A percentile compares a stretch with the other conserved stretches of the same genome.
phyloP scores from a whole-genome alignment of 2,888 invertebrate genomes.

The Rapana venosa region DNA sequence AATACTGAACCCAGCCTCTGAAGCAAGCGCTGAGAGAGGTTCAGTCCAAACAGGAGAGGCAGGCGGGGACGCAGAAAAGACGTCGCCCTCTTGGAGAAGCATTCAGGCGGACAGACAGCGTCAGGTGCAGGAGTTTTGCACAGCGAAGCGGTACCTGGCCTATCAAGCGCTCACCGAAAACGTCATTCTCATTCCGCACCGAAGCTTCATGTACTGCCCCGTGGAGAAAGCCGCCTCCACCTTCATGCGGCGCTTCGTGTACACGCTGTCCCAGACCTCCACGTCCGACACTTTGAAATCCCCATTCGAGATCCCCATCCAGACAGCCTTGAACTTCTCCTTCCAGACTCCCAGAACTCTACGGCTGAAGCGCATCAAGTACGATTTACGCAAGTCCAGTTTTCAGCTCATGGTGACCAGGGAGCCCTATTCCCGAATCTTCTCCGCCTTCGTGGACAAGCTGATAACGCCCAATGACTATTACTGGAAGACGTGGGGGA shows the following conservation, averaged over 20 bases:
- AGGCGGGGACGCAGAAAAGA: no score
- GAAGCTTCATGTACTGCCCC: slow-evolving; percentile 40
- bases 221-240: slow-evolving; percentile 47
- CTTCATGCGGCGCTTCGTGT: slow-evolving; percentile 41
- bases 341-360: not conserved
- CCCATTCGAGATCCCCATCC: slow-evolving; percentile 44
- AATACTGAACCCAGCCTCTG: no score
- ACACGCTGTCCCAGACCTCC: slow-evolving; percentile 21
- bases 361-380: not conserved
- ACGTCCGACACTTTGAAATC: not conserved
- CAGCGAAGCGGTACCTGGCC: not conserved
- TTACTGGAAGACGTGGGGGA: slow-evolving; percentile 51
- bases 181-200: not conserved
- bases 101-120: not conserved
- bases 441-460: slow-evolving; percentile 57
- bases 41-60: no score
- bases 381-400: not conserved
- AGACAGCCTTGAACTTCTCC: slow-evolving; percentile 19
- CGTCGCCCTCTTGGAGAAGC: not conserved
- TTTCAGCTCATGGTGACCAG: slow-evolving; percentile 38
- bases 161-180: not conserved
- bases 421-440: slow-evolving; percentile 49
- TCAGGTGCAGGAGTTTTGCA: not conserved
- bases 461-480: slow-evolving; percentile 55
- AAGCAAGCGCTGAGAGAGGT: no score